Evolutionary conservation across 1,140 invertebrate species (phyloP).

Genomic region (Monochamus saltuarius): DNA sequence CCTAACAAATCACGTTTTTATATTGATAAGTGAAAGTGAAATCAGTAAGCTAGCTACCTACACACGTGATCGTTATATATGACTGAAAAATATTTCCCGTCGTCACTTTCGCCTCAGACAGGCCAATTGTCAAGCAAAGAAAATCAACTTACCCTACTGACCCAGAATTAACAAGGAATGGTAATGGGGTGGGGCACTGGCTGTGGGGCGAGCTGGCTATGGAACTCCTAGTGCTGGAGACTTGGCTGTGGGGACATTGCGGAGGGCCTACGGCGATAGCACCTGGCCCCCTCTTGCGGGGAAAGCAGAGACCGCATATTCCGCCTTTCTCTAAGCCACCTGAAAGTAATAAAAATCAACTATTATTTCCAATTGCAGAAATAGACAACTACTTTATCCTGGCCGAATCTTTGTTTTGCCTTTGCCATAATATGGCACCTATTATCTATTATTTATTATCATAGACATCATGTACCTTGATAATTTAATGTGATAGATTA

Average conservation of each 20-base stretch:
- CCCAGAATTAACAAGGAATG: conserved; percentile 68
- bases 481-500: no score
- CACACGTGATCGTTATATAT: no score
- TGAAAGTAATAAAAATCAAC: conserved; percentile 26
- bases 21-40: no score
- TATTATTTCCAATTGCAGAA: no score
- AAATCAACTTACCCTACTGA: conserved; percentile 62
- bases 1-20: no score
- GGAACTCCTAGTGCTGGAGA: conserved; percentile 64
- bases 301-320: conserved; percentile 46
- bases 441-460: no score
- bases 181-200: conserved; percentile 70
- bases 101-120: background rate
- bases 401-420: no score
- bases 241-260: conserved; percentile 67
- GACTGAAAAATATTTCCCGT: no score
- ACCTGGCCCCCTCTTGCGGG: conserved; percentile 55
- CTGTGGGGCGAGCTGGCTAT: conserved; percentile 62
- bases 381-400: no score
- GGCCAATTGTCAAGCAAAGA: conserved; percentile 1
- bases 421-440: no score
- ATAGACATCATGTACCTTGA: no score
- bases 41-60: no score
- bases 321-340: conserved; percentile 34
- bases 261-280: conserved; percentile 60